Base-by-base conservation (phyloP, 35 echinoderm and acorn worm genomes). In the Anneissia japonica region DNA sequence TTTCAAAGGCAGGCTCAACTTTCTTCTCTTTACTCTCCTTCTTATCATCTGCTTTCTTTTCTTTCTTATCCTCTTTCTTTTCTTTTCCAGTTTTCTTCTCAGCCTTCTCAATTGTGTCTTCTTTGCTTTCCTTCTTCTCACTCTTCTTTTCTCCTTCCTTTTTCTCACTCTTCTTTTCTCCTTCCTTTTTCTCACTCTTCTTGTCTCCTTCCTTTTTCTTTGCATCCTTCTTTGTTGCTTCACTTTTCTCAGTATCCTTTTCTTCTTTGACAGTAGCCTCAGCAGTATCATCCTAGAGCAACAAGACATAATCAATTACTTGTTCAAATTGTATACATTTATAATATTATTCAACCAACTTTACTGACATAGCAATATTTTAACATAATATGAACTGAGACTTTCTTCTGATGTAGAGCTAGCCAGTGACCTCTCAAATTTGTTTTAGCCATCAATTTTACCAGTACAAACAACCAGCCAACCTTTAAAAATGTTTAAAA, bases 1-100 rank as follows among this genome's bases (percentile, higher is more conserved):
- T 91, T 88, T 97, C 82, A 91, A 97, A 97, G 37, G 55, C 46
- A 0, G 95, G 95, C 37, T 97, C 95, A 73, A 93, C 91, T 74
- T 97, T 93, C 82, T 97, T 93, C 74, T 97, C 87, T 45, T 97
- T 87, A 35, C 87, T 84, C 39, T 81, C 40, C 41, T 77, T 73
- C 51, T 84, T 76, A 36, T 91, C 80, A 9, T 85, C 56, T 64
- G 1, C 51, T 26, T 64, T 64, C 38, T 89, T 75, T 14, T 76
- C 75, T 32, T 78, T 87, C 64, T 91, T 86, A 0, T 41, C 30
- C 28, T 88, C 77, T 19, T 84, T 74, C 26, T 45, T 80, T 43
- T 89, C 92, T 37, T 93, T 89, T 21, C 81, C 51, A 64, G 9
- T 23, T 64, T 64, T 64, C 40, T 80, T 81, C 0, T 32, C 36